Percentiles rank a stretch among this genome's conserved stretches.
phyloP scores from a whole-genome alignment of 2,888 invertebrate genomes.

The Ischnus inquisitorius region DNA sequence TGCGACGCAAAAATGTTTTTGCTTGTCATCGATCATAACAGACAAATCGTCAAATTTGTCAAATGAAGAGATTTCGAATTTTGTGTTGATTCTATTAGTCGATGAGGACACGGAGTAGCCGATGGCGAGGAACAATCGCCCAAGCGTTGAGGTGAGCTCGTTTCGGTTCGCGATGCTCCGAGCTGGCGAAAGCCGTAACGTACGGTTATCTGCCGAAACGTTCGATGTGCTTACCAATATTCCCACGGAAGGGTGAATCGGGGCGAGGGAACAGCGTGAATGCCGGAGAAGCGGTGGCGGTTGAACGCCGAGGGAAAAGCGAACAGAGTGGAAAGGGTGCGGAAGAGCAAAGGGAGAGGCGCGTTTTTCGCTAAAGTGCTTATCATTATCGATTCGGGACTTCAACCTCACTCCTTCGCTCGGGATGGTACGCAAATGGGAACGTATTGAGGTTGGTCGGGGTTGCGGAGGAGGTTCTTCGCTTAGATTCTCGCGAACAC shows the following conservation, averaged over 20 bases:
- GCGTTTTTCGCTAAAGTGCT: constrained; percentile 81
- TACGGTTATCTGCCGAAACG: constrained; percentile 80
- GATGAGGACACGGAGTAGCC: constrained; percentile 53
- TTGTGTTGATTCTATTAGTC: constrained; percentile 49
- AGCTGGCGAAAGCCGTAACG: constrained; percentile 79
- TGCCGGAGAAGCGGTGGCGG: constrained; percentile 32
- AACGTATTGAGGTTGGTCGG: constrained; percentile 48
- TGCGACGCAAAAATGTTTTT: too few relatives aligned
- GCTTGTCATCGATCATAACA: background rate
- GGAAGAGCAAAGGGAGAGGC: constrained; percentile 63
- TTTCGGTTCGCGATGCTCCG: constrained; percentile 66
- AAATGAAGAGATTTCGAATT: background rate
- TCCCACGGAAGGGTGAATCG: constrained; percentile 75
- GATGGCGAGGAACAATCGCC: constrained; percentile 22
- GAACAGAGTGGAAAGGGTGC: constrained; percentile 49
- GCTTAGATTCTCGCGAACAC: constrained; percentile 37
- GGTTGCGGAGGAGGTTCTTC: constrained; percentile 20
- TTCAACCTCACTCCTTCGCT: constrained; percentile 38
- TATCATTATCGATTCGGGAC: constrained; percentile 81
- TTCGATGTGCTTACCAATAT: constrained; percentile 79
- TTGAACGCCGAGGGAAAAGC: constrained; percentile 39
- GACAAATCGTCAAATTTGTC: background rate
- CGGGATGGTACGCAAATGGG: constrained; percentile 60
- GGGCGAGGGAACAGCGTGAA: constrained; percentile 39
- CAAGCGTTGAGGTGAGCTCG: constrained; percentile 51